Evolutionary conservation across 2,113 vertebrate genomes (phyloP), one percentile per base, ranked within the genome.

Genomic region (Apodemus sylvaticus): DNA sequence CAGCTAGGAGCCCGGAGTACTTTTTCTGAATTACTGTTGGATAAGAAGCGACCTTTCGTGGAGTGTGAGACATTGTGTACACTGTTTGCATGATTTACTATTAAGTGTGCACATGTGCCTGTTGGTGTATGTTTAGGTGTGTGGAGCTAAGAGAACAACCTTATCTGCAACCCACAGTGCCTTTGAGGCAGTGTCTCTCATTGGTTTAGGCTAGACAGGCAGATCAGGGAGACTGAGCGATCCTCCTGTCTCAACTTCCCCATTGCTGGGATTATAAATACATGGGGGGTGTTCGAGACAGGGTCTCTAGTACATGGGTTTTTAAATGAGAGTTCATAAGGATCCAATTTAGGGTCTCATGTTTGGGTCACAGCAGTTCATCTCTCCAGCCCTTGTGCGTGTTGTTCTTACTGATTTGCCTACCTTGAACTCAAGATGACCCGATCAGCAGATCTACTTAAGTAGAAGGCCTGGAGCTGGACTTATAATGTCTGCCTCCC

Each of bases 401-500:
- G 10, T 16, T 62, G 71, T n/a, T 68, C 64, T 55, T 6, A 4
- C 0, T 51, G 42, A 7, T 29, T 22, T 3, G 0, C 12, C 3
- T 16, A 3, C 53, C 8, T 45, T 3, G 6, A 48, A 51, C 5
- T 22, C 45, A 36, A 11, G n/a, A 74, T 31, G n/a, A 60, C 20
- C 10, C 9, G 85, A n/a, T 0, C 29, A 0, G 4, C 3, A 26
- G 60, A n/a, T 34, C 0, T 1, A 13, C 39, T 91, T 9, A 3
- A 0, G 12, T 0, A 12, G 45, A 51, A 68, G 55, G 24, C 14
- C 29, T 31, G 53, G 53, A 36, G 9, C 2, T 31, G 4, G 13
- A 85, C 9, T 11, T 10, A 4, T 10, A 2, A 3, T 0, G 11
- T 26, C 4, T 26, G 82, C 20, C 19, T 34, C 34, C 42, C 5